A percentile compares a stretch with the other conserved stretches of the same genome.
These are phyloP conservation scores for Hybos culiciformis DNA, from an alignment of 2,888 invertebrate species.

Conservation along the genomic window DNA sequence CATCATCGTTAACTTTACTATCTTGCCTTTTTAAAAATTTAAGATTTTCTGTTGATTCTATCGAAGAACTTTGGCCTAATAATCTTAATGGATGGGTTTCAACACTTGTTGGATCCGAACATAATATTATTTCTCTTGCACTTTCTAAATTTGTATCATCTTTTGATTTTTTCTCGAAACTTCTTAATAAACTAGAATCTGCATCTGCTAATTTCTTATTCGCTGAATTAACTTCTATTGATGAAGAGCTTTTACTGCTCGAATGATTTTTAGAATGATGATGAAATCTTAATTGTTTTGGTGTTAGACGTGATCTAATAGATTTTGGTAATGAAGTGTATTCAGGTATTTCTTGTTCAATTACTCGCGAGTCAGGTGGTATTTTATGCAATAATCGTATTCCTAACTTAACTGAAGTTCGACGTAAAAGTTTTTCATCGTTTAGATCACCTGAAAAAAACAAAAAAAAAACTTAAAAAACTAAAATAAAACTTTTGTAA, in stretches of 20 bases:
- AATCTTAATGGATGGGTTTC: slow-evolving; percentile 8
- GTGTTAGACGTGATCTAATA: slow-evolving; percentile 19
- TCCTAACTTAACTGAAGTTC: slow-evolving; percentile 65
- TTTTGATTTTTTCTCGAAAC: no score
- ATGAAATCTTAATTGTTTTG: slow-evolving; percentile 20
- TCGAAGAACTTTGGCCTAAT: background rate
- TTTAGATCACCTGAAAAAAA: slow-evolving; percentile 48
- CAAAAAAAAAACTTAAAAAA: background rate
- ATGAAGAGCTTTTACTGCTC: slow-evolving; percentile 12
- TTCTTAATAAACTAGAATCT: no score
- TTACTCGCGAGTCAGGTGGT: slow-evolving; percentile 15
- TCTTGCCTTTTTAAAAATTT: no score
- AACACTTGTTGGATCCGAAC: slow-evolving; percentile 1
- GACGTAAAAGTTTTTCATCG: slow-evolving; percentile 62
- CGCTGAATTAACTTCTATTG: slow-evolving; percentile 4
- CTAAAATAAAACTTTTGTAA: no score
- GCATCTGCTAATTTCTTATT: no score
- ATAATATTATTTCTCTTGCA: background rate
- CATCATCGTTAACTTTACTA: no score
- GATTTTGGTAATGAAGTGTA: slow-evolving; percentile 16
- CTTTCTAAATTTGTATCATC: background rate
- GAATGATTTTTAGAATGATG: slow-evolving; percentile 13
- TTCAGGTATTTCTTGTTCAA: slow-evolving; percentile 15
- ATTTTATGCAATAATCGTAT: slow-evolving; percentile 57
- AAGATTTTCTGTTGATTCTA: no score